Base-by-base conservation (phyloP, 1,140 invertebrate genomes). In the Glomeris maerens region DNA sequence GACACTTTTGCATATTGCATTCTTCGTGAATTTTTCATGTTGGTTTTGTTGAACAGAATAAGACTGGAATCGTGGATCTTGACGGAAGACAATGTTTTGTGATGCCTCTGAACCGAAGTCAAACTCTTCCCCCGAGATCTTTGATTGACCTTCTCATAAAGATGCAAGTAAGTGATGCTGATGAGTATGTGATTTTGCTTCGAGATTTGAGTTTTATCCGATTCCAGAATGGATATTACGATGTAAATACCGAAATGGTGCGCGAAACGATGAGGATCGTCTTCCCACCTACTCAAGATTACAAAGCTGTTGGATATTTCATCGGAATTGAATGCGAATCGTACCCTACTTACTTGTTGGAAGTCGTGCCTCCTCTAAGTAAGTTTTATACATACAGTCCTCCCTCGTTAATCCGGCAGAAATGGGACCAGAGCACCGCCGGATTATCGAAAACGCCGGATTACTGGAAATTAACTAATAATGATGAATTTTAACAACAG, bases 31-130 rank as follows among this genome's bases (percentile, higher is more conserved):
- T n/a, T n/a, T n/a, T n/a, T n/a, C n/a, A n/a, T n/a, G n/a, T n/a
- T n/a, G n/a, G n/a, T 28, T 49, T 48, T 40, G 10, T 40, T 29
- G 61, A 61, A 25, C 56, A 73, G 71, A 72, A 71, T 62, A 78
- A 80, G 57, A 90, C 84, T 50, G 83, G 81, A 55, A 93, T 94
- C 55, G 78, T 92, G 53, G 88, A 93, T 67, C 69, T 77, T 10
- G 79, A 80, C 45, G 75, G 76, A 22, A 63, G 69, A 41, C 77
- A 80, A 17, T 94, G 90, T 68, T 94, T 90, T 66, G 76, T 91
- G 2, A 88, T 92, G 84, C 81, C 84, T 5, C 69, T 94, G 52
- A 81, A 92, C 68, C 75, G 81, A 31, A 72, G 74, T 29, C 71
- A 76, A 47, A 79, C 89, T 49, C 59, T 70, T 20, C 71, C 89